Evolutionary conservation across 2,888 invertebrate species (phyloP).

Genomic region (Hirtodrosophila confusa): DNA sequence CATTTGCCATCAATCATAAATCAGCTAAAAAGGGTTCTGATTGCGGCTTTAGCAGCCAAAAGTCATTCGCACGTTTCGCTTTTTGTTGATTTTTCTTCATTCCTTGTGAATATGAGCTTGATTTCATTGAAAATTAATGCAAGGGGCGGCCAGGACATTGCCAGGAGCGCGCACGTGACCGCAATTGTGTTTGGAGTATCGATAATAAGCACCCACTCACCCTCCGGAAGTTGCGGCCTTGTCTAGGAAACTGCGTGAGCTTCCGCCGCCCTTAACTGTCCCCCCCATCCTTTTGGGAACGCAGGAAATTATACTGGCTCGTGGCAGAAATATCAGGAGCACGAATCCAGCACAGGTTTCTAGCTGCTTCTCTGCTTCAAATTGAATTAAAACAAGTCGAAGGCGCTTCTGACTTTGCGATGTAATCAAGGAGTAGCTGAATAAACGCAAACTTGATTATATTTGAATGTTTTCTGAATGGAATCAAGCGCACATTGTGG

Average conservation of each 20-base stretch:
- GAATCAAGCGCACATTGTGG: slow-evolving; percentile 31
- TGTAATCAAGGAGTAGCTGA: slow-evolving; percentile 44
- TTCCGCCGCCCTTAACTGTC: slow-evolving; percentile 37
- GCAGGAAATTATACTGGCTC: slow-evolving; percentile 58
- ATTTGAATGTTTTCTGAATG: slow-evolving; percentile 26
- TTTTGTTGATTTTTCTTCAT: slow-evolving; percentile 32
- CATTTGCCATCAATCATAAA: slow-evolving; percentile 81
- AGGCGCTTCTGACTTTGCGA: slow-evolving; percentile 27
- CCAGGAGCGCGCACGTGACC: slow-evolving; percentile 80
- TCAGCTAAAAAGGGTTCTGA: slow-evolving; percentile 62
- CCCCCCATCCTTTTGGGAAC: neutral
- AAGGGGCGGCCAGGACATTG: slow-evolving; percentile 53
- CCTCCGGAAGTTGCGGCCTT: slow-evolving; percentile 66
- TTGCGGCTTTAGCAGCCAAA: slow-evolving; percentile 66
- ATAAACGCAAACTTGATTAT: slow-evolving; percentile 52
- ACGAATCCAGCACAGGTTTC: slow-evolving; percentile 7
- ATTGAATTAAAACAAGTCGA: slow-evolving; percentile 64
- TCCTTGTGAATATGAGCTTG: slow-evolving; percentile 64
- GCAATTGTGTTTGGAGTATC: slow-evolving; percentile 82
- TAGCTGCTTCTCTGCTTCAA: slow-evolving; percentile 28
- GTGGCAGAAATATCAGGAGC: slow-evolving; percentile 11
- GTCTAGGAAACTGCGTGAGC: slow-evolving; percentile 67
- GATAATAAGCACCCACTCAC: slow-evolving; percentile 78
- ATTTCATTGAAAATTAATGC: slow-evolving; percentile 80
- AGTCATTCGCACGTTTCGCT: slow-evolving; percentile 77